These are phyloP conservation scores for Caenorhabditis sp. DNA, from an alignment of 2,888 invertebrate species.

Conservation along the genomic window DNA sequence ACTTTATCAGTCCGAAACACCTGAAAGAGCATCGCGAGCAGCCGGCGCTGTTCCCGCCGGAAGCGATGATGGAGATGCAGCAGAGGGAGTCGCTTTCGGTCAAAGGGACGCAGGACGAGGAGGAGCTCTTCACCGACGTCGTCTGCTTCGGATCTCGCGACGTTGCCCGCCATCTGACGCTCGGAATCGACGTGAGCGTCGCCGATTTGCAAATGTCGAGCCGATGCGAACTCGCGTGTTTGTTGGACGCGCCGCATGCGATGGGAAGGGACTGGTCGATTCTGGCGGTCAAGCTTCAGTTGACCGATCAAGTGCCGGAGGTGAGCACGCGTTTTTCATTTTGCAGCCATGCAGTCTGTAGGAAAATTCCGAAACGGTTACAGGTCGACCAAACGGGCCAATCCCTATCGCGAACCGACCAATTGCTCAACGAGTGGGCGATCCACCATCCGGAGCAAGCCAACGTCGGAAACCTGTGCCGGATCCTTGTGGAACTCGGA, in stretches of 20 bases:
- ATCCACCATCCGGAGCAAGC: constrained; percentile 79
- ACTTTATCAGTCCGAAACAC: constrained; percentile 83
- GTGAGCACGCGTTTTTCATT: constrained; percentile 78
- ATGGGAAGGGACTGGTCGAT: constrained; percentile 83
- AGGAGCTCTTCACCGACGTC: constrained; percentile 83
- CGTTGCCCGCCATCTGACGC: constrained; percentile 80
- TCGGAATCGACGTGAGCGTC: constrained; percentile 83
- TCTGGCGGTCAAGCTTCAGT: constrained; percentile 82
- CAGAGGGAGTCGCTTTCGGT: constrained; percentile 78
- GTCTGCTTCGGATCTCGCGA: constrained; percentile 83
- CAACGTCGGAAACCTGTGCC: constrained; percentile 82
- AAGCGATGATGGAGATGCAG: constrained; percentile 80
- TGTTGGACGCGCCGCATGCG: constrained; percentile 82
- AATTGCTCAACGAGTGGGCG: constrained; percentile 82
- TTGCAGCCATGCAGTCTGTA: not conserved
- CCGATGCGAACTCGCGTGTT: constrained; percentile 79
- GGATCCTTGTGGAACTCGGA: constrained; percentile 83
- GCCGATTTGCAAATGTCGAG: constrained; percentile 82
- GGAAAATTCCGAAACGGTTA: constrained; percentile 1
- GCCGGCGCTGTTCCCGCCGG: constrained; percentile 73
- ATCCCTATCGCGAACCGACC: constrained; percentile 80
- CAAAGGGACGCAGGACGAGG: constrained; percentile 81
- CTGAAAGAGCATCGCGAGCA: constrained; percentile 68
- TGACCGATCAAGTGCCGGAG: constrained; percentile 82
- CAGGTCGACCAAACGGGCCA: constrained; percentile 77